A percentile compares a stretch with the other conserved stretches of the same genome.
Conservation (phyloP, 2,113 vertebrate genomes). For the Meles meles region DNA sequence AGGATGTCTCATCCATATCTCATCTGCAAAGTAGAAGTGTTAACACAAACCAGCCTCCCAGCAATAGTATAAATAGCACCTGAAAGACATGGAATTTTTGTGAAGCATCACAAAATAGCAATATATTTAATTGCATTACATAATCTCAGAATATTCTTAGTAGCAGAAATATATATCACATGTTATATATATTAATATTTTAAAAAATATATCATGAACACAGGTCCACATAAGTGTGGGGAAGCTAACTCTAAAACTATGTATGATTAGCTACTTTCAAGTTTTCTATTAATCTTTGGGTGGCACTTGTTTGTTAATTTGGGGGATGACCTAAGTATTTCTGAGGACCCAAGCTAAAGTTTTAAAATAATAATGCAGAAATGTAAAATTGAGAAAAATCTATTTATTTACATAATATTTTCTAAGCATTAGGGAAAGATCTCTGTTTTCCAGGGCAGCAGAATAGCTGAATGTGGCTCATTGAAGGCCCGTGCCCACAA, state of each 20-base stretch:
- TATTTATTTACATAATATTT: background rate
- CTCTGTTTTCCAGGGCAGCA: background rate
- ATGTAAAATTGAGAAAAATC: background rate
- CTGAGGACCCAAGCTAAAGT: background rate
- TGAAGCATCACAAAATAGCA: background rate
- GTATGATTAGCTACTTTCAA: background rate
- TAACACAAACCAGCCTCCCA: background rate
- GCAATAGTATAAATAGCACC: background rate
- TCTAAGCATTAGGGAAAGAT: background rate
- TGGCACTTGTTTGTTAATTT: background rate
- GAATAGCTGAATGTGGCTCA: background rate
- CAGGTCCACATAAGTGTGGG: background rate
- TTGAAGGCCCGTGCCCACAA: too few relatives aligned
- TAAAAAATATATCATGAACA: background rate
- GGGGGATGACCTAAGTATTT: background rate
- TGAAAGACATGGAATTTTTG: background rate
- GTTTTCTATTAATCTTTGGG: background rate
- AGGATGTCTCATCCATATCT: background rate
- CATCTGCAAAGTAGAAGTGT: background rate
- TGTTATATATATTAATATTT: background rate
- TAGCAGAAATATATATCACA: background rate
- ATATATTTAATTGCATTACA: background rate
- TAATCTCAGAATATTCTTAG: background rate
- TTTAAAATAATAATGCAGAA: background rate
- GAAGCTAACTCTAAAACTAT: background rate